phyloP scores from a whole-genome alignment of 2,888 invertebrate species.

The Brachylomia viminalis region DNA sequence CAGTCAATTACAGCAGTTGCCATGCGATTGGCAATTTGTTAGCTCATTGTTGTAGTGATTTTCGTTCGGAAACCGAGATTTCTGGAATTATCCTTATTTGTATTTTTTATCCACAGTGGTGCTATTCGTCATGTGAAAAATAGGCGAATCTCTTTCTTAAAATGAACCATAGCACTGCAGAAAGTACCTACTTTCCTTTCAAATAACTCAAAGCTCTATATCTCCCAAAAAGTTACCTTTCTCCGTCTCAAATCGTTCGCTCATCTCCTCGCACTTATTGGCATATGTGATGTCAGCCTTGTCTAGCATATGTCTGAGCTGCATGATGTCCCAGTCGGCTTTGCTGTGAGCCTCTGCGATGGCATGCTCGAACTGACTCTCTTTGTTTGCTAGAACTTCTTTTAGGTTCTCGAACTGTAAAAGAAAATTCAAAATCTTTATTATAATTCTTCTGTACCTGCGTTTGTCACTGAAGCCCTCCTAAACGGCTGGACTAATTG shows the following conservation, averaged over 20 bases:
- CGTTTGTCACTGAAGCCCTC: too few relatives aligned
- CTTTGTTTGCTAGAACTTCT: slow-evolving; percentile 92
- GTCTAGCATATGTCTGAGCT: slow-evolving; percentile 92
- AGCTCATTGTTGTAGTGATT: too few relatives aligned
- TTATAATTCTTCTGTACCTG: too few relatives aligned
- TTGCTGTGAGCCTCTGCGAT: slow-evolving; percentile 91
- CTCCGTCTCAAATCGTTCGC: slow-evolving; percentile 92
- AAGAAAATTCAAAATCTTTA: too few relatives aligned
- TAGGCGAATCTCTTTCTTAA: background rate
- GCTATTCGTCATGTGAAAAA: background rate
- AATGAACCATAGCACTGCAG: background rate
- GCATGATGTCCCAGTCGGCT: slow-evolving; percentile 93
- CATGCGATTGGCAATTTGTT: too few relatives aligned
- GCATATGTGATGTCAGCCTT: slow-evolving; percentile 94
- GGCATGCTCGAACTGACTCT: slow-evolving; percentile 89
- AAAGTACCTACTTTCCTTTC: background rate
- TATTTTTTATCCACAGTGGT: background rate
- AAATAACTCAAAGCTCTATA: background rate
- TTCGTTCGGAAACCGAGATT: too few relatives aligned
- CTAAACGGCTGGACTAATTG: too few relatives aligned
- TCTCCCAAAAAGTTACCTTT: slow-evolving; percentile 83
- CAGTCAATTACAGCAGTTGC: too few relatives aligned
- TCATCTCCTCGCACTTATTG: slow-evolving; percentile 93
- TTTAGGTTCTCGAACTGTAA: slow-evolving; percentile 92
- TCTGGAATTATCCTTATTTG: too few relatives aligned